A percentile compares a stretch with the other conserved stretches of the same genome.
These are phyloP conservation scores for Urocynchramus pylzowi DNA, from an alignment of 2,113 vertebrate species.

Conservation along the genomic window DNA sequence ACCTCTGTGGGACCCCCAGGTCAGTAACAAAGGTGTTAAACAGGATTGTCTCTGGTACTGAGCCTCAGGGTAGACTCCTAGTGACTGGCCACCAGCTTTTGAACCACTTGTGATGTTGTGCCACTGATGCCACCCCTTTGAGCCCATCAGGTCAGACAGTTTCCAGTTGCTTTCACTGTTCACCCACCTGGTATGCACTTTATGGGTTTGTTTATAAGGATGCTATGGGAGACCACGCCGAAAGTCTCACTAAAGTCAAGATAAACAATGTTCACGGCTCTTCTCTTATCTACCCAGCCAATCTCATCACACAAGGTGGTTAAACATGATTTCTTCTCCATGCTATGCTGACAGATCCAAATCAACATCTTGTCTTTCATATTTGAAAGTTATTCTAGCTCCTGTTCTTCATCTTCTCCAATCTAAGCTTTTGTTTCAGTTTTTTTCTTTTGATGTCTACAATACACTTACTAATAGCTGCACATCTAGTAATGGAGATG, in stretches of 20 bases:
- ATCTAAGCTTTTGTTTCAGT: not conserved
- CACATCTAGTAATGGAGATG: not conserved
- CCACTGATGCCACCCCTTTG: not conserved
- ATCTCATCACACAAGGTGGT: not conserved
- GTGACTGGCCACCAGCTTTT: not conserved
- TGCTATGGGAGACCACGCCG: accelerated
- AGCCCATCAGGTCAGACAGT: not conserved
- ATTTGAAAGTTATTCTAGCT: not conserved
- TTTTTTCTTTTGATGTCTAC: not conserved
- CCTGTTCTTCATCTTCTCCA: not conserved
- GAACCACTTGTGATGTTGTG: not conserved
- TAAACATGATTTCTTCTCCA: not conserved
- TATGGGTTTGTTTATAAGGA: not conserved
- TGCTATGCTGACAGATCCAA: not conserved
- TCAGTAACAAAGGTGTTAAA: not conserved
- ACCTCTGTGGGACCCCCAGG: not conserved
- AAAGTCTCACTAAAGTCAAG: not conserved
- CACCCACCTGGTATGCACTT: not conserved
- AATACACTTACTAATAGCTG: not conserved
- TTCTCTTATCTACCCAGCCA: not conserved
- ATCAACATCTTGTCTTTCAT: not conserved
- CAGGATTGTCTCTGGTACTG: not conserved
- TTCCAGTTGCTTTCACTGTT: not conserved
- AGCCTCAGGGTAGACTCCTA: not conserved
- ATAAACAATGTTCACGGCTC: not conserved